phyloP scores from a whole-genome alignment of 2,113 vertebrate genomes.

The Heteronetta atricapilla region DNA sequence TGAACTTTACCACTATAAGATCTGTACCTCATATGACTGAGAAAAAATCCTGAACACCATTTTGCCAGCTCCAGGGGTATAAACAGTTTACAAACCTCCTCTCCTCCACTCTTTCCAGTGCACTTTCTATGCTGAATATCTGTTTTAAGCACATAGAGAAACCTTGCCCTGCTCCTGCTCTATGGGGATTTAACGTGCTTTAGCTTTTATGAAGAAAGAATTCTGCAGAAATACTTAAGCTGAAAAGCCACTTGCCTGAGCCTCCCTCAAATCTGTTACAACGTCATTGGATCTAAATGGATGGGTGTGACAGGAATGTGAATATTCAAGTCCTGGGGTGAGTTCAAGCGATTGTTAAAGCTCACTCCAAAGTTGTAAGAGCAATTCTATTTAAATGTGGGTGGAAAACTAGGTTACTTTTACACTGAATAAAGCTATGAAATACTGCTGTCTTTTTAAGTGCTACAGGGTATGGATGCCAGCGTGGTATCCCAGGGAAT shows the following conservation, averaged over 20 bases:
- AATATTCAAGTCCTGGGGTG: constrained; percentile 9
- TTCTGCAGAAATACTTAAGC: not conserved
- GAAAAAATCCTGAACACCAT: not conserved
- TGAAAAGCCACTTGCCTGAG: not conserved
- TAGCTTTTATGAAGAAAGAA: not conserved
- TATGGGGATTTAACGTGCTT: not conserved
- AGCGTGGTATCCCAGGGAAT: constrained; percentile 11
- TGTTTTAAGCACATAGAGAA: not conserved
- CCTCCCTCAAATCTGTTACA: not conserved
- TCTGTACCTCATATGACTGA: not conserved
- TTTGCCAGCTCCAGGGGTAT: not conserved
- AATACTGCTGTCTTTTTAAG: not conserved
- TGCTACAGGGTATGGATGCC: not conserved
- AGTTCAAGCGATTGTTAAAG: constrained; percentile 31
- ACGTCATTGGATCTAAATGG: not conserved
- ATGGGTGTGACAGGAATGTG: not conserved
- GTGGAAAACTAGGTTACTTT: constrained; percentile 30
- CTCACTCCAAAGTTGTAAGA: not conserved
- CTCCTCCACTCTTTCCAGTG: not conserved
- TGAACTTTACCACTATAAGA: not conserved
- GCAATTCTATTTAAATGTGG: not conserved
- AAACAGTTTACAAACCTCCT: not conserved
- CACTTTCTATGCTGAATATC: not conserved
- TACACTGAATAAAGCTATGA: not conserved
- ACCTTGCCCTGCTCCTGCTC: not conserved